A percentile compares a stretch with the other conserved stretches of the same genome.
phyloP scores from a whole-genome alignment of 2,113 vertebrate species.

The Pygoscelis antarcticus region DNA sequence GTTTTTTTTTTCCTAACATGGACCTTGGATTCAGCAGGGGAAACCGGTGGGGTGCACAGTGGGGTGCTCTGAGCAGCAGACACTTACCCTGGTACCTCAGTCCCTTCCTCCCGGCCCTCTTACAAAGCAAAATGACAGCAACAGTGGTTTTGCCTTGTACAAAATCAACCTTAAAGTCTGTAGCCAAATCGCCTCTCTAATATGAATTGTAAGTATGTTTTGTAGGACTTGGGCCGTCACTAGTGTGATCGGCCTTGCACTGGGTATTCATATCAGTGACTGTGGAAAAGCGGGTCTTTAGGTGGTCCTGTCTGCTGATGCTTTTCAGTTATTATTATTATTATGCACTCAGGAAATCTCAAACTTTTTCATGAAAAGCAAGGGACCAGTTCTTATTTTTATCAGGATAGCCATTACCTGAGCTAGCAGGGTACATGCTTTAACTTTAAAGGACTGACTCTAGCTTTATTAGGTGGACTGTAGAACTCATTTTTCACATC shows the following conservation, averaged over 20 bases:
- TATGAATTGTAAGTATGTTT: neutral
- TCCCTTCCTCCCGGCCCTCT: neutral
- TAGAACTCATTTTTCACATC: neutral
- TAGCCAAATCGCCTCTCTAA: neutral
- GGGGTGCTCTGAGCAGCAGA: neutral
- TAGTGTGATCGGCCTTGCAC: accelerated
- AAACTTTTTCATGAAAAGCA: neutral
- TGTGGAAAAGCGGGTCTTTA: neutral
- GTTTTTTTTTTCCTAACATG: neutral
- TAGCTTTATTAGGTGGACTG: neutral
- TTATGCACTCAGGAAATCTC: neutral
- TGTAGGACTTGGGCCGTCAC: neutral
- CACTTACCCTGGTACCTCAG: neutral
- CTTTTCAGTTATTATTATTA: neutral
- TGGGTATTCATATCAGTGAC: neutral
- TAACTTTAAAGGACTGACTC: neutral
- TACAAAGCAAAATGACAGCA: neutral
- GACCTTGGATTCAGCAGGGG: neutral
- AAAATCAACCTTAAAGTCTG: neutral
- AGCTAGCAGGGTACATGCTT: neutral
- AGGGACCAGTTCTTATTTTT: neutral
- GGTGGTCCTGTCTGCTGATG: neutral
- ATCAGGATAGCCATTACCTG: neutral
- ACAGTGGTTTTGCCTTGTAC: neutral
- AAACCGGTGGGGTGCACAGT: accelerated